Percentiles rank a stretch among this genome's conserved stretches.
Evolutionary conservation across 2,888 invertebrate genomes (phyloP).

Genomic region (Eupithecia subumbrata): DNA sequence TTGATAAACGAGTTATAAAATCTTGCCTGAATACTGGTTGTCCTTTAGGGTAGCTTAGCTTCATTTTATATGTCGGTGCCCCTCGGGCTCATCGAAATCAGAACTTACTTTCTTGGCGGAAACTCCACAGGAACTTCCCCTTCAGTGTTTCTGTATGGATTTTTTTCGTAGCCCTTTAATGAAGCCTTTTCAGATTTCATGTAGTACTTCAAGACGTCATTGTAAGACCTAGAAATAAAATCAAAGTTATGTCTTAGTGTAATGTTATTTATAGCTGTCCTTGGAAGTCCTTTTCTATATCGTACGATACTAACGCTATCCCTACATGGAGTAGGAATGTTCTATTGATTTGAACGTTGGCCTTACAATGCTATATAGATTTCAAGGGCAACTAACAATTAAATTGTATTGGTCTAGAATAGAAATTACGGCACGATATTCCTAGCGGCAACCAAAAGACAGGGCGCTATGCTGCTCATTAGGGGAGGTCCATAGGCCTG

Average conservation of each 20-base stretch:
- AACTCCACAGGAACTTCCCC: conserved; percentile 86
- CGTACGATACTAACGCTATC: conserved; percentile 17
- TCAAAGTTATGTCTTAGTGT: not conserved
- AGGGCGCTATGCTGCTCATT: no score
- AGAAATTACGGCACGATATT: not conserved
- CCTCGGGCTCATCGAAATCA: not conserved
- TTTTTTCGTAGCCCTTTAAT: conserved; percentile 75
- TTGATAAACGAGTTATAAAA: not conserved
- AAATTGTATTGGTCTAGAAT: not conserved
- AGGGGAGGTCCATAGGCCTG: no score
- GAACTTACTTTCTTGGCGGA: conserved; percentile 76
- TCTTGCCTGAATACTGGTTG: not conserved
- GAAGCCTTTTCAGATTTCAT: conserved; percentile 84
- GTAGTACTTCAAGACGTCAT: conserved; percentile 85
- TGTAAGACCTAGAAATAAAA: conserved; percentile 79
- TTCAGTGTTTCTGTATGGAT: conserved; percentile 83
- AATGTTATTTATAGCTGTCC: conserved; percentile 2
- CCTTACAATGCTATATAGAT: conserved; percentile 19
- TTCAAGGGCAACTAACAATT: conserved; percentile 24
- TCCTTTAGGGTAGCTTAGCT: not conserved
- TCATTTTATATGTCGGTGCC: not conserved
- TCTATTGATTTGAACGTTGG: conserved; percentile 22
- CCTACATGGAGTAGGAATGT: conserved; percentile 22
- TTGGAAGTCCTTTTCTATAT: conserved; percentile 1
- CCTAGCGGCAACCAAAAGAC: not conserved